Percentiles rank a stretch among this genome's conserved stretches.
These are phyloP conservation scores for Engraulis encrasicolus DNA, from an alignment of 2,113 vertebrate genomes.

Conservation along the genomic window DNA sequence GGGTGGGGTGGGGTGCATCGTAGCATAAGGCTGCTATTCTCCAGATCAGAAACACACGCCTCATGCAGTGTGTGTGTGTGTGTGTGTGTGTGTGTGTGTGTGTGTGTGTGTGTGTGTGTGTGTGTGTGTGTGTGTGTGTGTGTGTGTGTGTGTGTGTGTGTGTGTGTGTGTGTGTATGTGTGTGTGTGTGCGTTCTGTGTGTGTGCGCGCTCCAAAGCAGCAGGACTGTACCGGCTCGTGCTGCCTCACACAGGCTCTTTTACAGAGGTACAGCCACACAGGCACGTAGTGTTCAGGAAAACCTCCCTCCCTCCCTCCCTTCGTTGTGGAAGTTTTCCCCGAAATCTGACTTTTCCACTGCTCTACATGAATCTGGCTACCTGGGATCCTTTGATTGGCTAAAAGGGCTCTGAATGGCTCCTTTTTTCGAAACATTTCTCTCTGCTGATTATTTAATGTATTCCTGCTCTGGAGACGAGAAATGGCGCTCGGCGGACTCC, in stretches of 20 bases:
- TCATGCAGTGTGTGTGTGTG: neutral
- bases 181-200: conserved; percentile 4
- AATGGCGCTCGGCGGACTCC: neutral
- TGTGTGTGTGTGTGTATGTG: neutral
- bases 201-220: neutral
- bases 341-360: neutral
- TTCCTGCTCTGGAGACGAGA: neutral
- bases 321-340: neutral
- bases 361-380: neutral
- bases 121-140: conserved; percentile 8
- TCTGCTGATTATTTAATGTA: neutral
- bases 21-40: conserved; percentile 34
- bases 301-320: too few species aligned
- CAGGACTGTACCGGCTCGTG: neutral
- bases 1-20: neutral
- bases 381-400: neutral
- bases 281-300: conserved; percentile 13
- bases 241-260: conserved; percentile 27
- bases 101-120: too few species aligned
- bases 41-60: conserved; percentile 22
- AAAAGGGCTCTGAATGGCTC: neutral
- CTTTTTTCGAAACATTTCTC: neutral
- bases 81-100: conserved; percentile 12
- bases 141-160: conserved; percentile 8
- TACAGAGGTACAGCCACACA: conserved; percentile 34